Percentiles rank a stretch among this genome's conserved stretches.
phyloP scores from a whole-genome alignment of 2,888 invertebrate genomes.

The Pilophorus perplexus region DNA sequence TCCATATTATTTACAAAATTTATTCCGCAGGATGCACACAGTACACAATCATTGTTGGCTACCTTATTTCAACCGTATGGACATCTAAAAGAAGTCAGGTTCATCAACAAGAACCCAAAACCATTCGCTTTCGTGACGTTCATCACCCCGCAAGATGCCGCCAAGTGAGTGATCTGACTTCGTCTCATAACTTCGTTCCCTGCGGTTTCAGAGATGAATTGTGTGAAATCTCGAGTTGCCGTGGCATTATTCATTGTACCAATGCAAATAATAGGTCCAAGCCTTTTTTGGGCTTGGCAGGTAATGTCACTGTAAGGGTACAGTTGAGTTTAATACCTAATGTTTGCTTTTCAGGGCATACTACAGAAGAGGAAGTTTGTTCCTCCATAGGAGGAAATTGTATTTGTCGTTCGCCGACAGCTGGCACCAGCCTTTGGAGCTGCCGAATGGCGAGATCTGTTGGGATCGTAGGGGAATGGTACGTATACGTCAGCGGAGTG shows the following conservation, averaged over 20 bases:
- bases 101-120: conserved; percentile 16
- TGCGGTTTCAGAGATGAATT: too few relatives aligned
- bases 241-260: too few relatives aligned
- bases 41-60: neutral
- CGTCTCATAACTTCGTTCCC: neutral
- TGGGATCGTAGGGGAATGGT: conserved; percentile 30
- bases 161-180: conserved; percentile 33
- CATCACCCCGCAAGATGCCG: conserved; percentile 41
- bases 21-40: too few relatives aligned
- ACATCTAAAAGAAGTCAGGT: conserved; percentile 11
- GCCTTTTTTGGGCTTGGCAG: too few relatives aligned
- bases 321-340: neutral
- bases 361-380: neutral
- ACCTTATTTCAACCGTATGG: conserved; percentile 19
- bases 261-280: too few relatives aligned
- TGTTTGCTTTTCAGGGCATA: neutral
- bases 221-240: too few relatives aligned
- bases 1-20: too few relatives aligned
- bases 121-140: conserved; percentile 43
- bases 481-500: neutral
- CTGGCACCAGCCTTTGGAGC: conserved; percentile 60
- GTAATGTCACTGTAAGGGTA: too few relatives aligned
- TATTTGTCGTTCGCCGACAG: conserved; percentile 60
- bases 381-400: conserved; percentile 49
- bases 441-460: conserved; percentile 37